Evolutionary conservation across 2,888 invertebrate genomes (phyloP), one percentile per base, ranked within the genome.

Genomic region (Netelia virgata): DNA sequence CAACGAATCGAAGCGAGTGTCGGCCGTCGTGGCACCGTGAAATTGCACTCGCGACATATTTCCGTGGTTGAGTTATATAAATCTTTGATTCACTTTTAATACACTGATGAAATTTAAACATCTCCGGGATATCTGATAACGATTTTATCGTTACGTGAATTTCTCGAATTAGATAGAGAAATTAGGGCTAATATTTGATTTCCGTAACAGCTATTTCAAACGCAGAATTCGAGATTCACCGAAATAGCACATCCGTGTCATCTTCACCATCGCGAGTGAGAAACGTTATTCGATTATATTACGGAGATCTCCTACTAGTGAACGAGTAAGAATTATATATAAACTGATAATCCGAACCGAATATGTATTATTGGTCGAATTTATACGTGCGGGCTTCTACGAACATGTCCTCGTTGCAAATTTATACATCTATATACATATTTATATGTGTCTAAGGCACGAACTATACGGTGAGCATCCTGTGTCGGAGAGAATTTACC

Each of bases 311-410:
- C 64, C 1, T 36, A 36, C 36, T 36, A 36, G 20, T 43, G 36
- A 59, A 79, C 16, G 61, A 50, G 63, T 81, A 82, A 82, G 47
- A 47, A 47, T 55, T 55, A 16, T n/a, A 74, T 23, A 50, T 23
- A 76, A 76, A 85, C 53, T 61, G 69, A 53, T 64, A 78, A 14
- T 76, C 74, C 43, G 70, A 74, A 43, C n/a, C 72, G 57, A 77
- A 64, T 72, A 80, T 83, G 73, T 81, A 82, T 82, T 86, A 84
- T 73, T 80, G 73, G 84, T 79, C 50, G 63, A 57, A 61, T 80
- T 83, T 66, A 57, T 72, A 43, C 43, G 36, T 36, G 36, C 36
- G 53, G 76, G 75, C 66, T 81, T 77, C 72, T 66, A 50, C 59
- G 70, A 57, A 57, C 73, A 66, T 80, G 41, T 20, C 23, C 47